Conservation (phyloP, 1,140 invertebrate genomes). For the honey bee (Apis mellifera) region DNA sequence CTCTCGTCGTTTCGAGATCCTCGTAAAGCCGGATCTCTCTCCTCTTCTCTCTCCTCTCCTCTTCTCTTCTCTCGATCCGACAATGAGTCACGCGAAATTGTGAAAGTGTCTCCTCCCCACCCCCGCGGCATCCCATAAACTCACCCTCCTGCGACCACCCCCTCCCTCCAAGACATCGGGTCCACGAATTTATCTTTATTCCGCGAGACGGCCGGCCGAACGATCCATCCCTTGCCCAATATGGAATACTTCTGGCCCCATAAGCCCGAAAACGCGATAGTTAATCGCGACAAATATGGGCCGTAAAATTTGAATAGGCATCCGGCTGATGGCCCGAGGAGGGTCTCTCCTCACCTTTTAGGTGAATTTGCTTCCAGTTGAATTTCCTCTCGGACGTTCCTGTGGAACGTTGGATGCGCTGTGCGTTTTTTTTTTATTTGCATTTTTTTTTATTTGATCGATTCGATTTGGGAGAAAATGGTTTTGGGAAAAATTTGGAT, state of each 20-base stretch:
- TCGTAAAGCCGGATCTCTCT: constrained; percentile 65
- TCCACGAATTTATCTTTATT: constrained; percentile 71
- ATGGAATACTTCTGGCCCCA: constrained; percentile 74
- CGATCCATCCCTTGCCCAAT: constrained; percentile 53
- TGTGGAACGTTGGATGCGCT: neutral
- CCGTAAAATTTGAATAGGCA: constrained; percentile 80
- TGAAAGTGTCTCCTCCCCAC: constrained; percentile 41
- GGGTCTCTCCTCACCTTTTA: neutral
- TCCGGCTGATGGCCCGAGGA: constrained; percentile 64
- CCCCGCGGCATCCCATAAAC: constrained; percentile 51
- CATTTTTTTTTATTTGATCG: too few species aligned
- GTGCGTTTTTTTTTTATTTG: neutral
- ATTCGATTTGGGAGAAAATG: too few species aligned
- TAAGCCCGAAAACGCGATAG: constrained; percentile 76
- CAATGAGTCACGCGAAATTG: constrained; percentile 70
- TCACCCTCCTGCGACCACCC: constrained; percentile 10
- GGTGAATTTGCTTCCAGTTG: neutral
- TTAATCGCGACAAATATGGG: constrained; percentile 79
- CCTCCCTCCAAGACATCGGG: constrained; percentile 34
- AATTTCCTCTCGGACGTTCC: too few species aligned
- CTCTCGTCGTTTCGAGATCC: constrained; percentile 38
- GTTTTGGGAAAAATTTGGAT: too few species aligned
- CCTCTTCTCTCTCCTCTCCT: too few species aligned
- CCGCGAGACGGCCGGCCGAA: constrained; percentile 45
- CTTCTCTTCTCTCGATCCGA: constrained; percentile 33